These are phyloP conservation scores for Cottoperca gobio DNA, from an alignment of 2,797 vertebrate genomes.

Conservation along the genomic window DNA sequence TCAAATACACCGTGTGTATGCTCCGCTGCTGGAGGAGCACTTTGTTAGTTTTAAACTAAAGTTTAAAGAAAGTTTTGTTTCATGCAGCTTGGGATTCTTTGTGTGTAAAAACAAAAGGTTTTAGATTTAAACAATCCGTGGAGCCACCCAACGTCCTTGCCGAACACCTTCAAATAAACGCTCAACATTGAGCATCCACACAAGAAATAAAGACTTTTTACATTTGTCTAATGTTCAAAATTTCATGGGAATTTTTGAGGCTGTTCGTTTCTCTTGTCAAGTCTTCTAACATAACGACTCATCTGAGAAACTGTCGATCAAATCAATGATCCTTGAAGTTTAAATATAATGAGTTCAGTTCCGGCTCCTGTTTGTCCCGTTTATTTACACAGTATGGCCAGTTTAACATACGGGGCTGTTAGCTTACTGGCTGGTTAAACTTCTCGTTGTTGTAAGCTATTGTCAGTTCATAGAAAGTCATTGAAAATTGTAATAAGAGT, in stretches of 20 bases:
- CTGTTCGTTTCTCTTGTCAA: background rate
- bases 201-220: background rate
- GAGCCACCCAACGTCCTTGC: background rate
- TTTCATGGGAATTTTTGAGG: background rate
- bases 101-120: background rate
- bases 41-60: background rate
- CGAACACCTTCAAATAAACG: constrained; percentile 4
- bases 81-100: background rate
- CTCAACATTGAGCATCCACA: background rate
- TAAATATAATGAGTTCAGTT: background rate
- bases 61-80: background rate
- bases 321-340: background rate
- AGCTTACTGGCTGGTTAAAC: background rate
- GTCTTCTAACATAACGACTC: background rate
- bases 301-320: background rate
- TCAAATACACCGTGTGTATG: background rate
- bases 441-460: background rate
- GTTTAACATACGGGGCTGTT: background rate
- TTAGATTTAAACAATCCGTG: background rate
- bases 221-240: background rate
- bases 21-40: background rate
- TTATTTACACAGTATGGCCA: background rate
- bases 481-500: background rate
- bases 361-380: background rate
- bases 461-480: background rate